Conservation (phyloP, 2,113 vertebrate genomes). For the Misgurnus mizolepis region DNA sequence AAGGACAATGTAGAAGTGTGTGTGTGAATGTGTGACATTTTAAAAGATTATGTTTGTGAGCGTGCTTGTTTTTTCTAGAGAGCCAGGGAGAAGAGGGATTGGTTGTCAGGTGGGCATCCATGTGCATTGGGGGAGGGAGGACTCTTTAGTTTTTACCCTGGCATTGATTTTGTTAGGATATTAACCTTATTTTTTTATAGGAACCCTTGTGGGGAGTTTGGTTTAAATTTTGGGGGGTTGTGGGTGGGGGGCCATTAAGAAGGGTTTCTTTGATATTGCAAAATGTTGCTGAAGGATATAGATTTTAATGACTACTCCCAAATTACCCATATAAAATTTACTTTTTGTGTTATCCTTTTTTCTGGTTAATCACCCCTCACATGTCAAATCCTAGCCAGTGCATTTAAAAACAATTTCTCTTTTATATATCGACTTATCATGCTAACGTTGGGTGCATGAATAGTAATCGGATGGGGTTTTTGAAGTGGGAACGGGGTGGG, state of each 20-base stretch:
- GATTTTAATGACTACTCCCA: conserved; percentile 51
- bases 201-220: conserved; percentile 51
- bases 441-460: conserved; percentile 72
- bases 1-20: conserved; percentile 48
- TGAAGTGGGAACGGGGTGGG: conserved; percentile 36
- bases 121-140: conserved; percentile 61
- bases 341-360: conserved; percentile 47
- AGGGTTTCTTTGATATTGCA: conserved; percentile 51
- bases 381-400: conserved; percentile 57
- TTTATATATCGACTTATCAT: conserved; percentile 70
- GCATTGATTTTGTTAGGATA: conserved; percentile 60
- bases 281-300: conserved; percentile 63
- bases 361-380: conserved; percentile 51
- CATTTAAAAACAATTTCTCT: conserved; percentile 69
- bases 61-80: conserved; percentile 59
- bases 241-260: background rate
- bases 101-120: conserved; percentile 58
- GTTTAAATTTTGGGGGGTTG: background rate
- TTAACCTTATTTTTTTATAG: conserved; percentile 60
- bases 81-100: conserved; percentile 65
- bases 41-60: conserved; percentile 49
- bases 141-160: conserved; percentile 61
- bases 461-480: conserved; percentile 55
- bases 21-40: conserved; percentile 38
- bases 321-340: conserved; percentile 24